phyloP scores from a whole-genome alignment of 1,140 invertebrate species.

The Danaus plexippus region DNA sequence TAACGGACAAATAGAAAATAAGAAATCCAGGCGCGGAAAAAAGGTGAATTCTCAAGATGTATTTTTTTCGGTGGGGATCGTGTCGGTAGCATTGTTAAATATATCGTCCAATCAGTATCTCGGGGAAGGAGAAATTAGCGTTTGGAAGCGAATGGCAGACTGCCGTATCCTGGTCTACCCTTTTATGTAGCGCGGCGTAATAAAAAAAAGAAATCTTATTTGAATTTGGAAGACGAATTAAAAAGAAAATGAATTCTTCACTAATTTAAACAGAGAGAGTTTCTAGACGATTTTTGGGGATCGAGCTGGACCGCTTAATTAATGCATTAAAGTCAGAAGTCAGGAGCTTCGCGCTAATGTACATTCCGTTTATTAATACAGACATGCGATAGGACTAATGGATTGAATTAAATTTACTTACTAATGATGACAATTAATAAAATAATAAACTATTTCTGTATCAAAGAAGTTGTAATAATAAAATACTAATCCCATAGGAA shows the following conservation, averaged over 20 bases:
- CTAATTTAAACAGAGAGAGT: conserved; percentile 61
- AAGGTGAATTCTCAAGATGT: conserved; percentile 55
- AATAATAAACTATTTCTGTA: too few relatives aligned
- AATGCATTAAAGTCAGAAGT: conserved; percentile 57
- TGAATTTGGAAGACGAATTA: conserved; percentile 66
- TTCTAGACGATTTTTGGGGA: conserved; percentile 56
- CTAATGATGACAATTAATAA: too few relatives aligned
- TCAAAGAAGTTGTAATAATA: too few relatives aligned
- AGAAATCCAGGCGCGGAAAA: conserved; percentile 53
- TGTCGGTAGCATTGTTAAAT: conserved; percentile 65
- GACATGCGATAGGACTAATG: too few relatives aligned
- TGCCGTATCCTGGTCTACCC: conserved; percentile 57
- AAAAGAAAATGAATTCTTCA: conserved; percentile 66
- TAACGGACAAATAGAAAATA: conserved; percentile 40
- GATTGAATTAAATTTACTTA: too few relatives aligned
- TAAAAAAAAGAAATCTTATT: conserved; percentile 65
- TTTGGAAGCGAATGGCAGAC: conserved; percentile 47
- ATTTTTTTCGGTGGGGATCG: conserved; percentile 57
- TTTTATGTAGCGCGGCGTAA: conserved; percentile 54
- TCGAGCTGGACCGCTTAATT: conserved; percentile 51
- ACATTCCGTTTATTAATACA: conserved; percentile 16
- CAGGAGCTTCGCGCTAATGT: conserved; percentile 17
- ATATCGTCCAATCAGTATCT: conserved; percentile 69
- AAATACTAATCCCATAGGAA: too few relatives aligned
- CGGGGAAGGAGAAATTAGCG: conserved; percentile 58